Conservation (phyloP, 64 coral and sea anemone genomes). For the Actinia tenebrosa region DNA sequence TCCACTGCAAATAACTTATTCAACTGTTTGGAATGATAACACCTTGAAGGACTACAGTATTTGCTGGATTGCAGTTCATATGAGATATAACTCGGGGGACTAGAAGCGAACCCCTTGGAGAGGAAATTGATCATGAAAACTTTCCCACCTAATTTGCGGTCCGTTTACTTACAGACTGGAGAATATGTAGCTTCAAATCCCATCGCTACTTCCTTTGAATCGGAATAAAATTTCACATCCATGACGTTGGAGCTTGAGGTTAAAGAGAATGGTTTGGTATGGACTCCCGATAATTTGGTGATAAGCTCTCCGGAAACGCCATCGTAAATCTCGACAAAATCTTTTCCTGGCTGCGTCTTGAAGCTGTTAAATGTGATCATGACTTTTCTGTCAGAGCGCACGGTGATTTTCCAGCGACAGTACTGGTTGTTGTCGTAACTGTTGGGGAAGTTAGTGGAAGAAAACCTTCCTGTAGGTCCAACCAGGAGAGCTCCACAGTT, state of each 20-base stretch:
- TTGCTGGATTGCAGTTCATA: no score
- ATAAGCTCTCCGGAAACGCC: conserved; percentile 45
- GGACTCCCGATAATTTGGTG: conserved; percentile 68
- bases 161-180: conserved; percentile 81
- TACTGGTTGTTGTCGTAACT: conserved; percentile 83
- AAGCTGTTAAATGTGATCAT: conserved; percentile 73
- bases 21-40: no score
- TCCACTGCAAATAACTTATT: no score
- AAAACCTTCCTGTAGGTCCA: conserved; percentile 65
- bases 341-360: conserved; percentile 47
- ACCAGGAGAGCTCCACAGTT: conserved; percentile 42
- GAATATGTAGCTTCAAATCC: conserved; percentile 80
- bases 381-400: conserved; percentile 72
- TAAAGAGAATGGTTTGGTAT: conserved; percentile 59
- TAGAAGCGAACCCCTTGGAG: no score
- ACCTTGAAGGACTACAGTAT: no score
- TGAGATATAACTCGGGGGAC: no score
- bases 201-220: conserved; percentile 35
- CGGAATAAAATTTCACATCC: conserved; percentile 78
- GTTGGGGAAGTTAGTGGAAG: conserved; percentile 72
- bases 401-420: conserved; percentile 95
- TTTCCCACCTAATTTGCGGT: background rate
- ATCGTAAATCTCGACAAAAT: conserved; percentile 70
- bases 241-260: conserved; percentile 69
- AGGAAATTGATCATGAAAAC: no score